Percentiles rank a stretch among this genome's conserved stretches.
These are phyloP conservation scores for Drosophila truncata DNA, from an alignment of 1,140 invertebrate species.

Conservation along the genomic window DNA sequence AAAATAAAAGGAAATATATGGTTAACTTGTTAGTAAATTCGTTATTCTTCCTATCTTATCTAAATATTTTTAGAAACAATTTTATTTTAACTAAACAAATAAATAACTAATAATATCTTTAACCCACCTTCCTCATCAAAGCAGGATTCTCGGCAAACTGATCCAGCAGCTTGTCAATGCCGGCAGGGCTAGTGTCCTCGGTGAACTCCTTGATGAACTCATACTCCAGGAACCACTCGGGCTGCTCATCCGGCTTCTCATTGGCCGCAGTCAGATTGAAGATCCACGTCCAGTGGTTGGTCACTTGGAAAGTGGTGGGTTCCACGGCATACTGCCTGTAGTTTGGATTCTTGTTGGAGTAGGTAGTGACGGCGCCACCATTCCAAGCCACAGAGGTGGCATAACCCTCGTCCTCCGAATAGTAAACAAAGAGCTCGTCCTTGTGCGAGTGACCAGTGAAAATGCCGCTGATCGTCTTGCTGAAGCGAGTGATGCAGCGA, in stretches of 20 bases:
- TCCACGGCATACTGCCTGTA: slow-evolving; percentile 92
- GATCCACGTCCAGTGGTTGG: slow-evolving; percentile 91
- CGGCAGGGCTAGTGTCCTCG: slow-evolving; percentile 84
- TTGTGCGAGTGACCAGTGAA: slow-evolving; percentile 94
- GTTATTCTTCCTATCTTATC: neutral
- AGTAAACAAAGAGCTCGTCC: slow-evolving; percentile 91
- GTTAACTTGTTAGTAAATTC: neutral
- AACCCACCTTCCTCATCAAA: slow-evolving; percentile 67
- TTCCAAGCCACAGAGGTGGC: slow-evolving; percentile 91
- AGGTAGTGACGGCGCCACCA: slow-evolving; percentile 90
- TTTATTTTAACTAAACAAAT: too few relatives aligned
- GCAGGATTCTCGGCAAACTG: slow-evolving; percentile 84
- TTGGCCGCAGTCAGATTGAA: slow-evolving; percentile 93
- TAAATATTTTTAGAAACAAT: neutral
- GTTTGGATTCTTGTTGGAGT: slow-evolving; percentile 90
- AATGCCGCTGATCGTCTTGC: slow-evolving; percentile 90
- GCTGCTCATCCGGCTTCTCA: slow-evolving; percentile 83
- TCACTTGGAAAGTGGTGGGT: slow-evolving; percentile 86
- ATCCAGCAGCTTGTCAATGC: slow-evolving; percentile 86
- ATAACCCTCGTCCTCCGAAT: slow-evolving; percentile 86
- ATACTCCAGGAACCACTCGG: slow-evolving; percentile 89
- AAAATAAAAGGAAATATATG: neutral
- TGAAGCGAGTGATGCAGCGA: slow-evolving; percentile 88
- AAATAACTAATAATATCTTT: neutral
- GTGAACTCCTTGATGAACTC: slow-evolving; percentile 89